Evolutionary conservation across 2,113 vertebrate species (phyloP).

Genomic region (Heterotilapia buettikoferi): DNA sequence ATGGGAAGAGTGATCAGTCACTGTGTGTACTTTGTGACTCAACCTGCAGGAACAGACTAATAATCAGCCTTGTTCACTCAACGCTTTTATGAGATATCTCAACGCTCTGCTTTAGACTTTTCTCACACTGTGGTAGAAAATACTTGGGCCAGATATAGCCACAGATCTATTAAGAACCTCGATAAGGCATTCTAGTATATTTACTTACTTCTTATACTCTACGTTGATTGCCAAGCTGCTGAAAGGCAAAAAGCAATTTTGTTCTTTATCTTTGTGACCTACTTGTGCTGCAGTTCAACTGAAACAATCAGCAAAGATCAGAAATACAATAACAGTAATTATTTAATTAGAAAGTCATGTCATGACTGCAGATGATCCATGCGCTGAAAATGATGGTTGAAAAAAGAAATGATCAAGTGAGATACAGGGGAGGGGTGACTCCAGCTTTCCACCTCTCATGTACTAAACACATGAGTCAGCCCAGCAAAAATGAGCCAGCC

Average conservation of each 20-base stretch:
- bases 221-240: not conserved
- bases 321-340: not conserved
- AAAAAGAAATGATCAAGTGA: not conserved
- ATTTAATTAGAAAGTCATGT: not conserved
- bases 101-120: not conserved
- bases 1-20: conserved; percentile 54
- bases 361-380: not conserved
- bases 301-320: not conserved
- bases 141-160: not conserved
- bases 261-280: not conserved
- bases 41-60: conserved; percentile 9
- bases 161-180: not conserved
- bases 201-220: not conserved
- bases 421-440: not conserved
- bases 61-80: not conserved
- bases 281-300: not conserved
- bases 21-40: conserved; percentile 39
- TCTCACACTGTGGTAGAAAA: not conserved
- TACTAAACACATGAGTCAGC: conserved; percentile 42
- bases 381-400: not conserved
- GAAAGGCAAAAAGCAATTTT: not conserved
- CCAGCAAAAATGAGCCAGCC: not conserved
- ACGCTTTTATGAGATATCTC: not conserved
- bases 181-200: not conserved
- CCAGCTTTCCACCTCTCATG: not conserved